Evolutionary conservation across 2,797 vertebrate species (phyloP), one percentile per base, ranked within the genome.

Genomic region (Xenentodon cancila): DNA sequence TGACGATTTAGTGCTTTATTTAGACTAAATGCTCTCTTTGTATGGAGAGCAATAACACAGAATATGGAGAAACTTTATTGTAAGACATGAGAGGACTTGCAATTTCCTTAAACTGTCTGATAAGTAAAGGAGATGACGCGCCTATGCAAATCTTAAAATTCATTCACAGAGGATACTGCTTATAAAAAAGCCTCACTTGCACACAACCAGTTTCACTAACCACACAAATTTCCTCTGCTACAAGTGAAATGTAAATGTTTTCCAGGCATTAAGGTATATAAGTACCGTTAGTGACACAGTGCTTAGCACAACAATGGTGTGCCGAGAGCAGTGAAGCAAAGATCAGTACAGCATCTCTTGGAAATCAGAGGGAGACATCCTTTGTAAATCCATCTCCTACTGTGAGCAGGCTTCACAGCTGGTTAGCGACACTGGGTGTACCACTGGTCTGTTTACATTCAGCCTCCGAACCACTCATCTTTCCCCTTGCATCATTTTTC

Each of bases 361-460:
- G 77, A 90, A 90, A 92, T 93, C 90, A 92, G 86, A 93, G 89
- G 85, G 85, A 92, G 85, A 91, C 90, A 91, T 90, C 89, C 90
- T 93, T 92, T 91, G 91, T 92, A 92, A 87, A 93, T 91, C 88
- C 84, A 76, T 92, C 90, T 89, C 92, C 91, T 87, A 89, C 92
- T 91, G 91, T 85, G 91, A 82, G 87, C 81, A 81, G 81, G 89
- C 89, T 93, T 92, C 91, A 92, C 91, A 93, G 92, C 92, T 93
- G 91, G 90, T 93, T 93, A 92, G 89, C 88, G 71, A 86, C 88
- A 81, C 92, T 53, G 88, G 86, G 84, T 91, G 89, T 90, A 87
- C 84, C 81, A 80, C 75, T 89, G 78, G 76, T 90, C 88, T 92
- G 89, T 91, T 93, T 91, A 91, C 88, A 91, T 49, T 77, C 68